Percentiles rank a stretch among this genome's conserved stretches.
phyloP scores from a whole-genome alignment of 2,888 invertebrate genomes.

The Chloroclysta siterata region DNA sequence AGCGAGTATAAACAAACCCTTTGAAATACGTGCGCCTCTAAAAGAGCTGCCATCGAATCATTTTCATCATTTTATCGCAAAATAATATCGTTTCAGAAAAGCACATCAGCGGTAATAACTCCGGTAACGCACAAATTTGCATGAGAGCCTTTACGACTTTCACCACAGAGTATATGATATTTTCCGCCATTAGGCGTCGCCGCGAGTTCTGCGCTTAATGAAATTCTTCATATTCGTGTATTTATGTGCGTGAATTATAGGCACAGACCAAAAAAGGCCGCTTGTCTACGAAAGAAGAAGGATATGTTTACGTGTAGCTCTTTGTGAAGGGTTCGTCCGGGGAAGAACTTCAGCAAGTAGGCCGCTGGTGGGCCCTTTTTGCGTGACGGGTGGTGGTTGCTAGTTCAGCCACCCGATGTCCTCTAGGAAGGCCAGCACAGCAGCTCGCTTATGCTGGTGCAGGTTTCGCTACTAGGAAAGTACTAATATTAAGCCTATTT shows the following conservation, averaged over 20 bases:
- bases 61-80: slow-evolving; percentile 8
- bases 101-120: slow-evolving; percentile 37
- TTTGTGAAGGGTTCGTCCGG: no score
- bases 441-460: no score
- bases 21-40: background rate
- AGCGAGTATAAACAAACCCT: no score
- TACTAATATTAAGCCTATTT: no score
- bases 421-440: no score
- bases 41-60: slow-evolving; percentile 10
- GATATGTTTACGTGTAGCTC: no score
- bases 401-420: no score
- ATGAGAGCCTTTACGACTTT: slow-evolving; percentile 24
- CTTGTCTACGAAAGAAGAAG: slow-evolving; percentile 2
- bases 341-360: no score
- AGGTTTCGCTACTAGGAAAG: no score
- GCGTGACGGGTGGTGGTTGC: no score
- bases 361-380: no score
- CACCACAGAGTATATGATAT: slow-evolving; percentile 14
- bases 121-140: slow-evolving; percentile 37
- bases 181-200: slow-evolving; percentile 34
- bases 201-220: slow-evolving; percentile 37
- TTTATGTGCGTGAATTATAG: slow-evolving; percentile 28
- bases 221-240: slow-evolving; percentile 42
- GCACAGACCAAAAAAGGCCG: slow-evolving; percentile 2
- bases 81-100: slow-evolving; percentile 26